Conservation (phyloP, 2,888 invertebrate species). For the Lepetodrilus schrolli region DNA sequence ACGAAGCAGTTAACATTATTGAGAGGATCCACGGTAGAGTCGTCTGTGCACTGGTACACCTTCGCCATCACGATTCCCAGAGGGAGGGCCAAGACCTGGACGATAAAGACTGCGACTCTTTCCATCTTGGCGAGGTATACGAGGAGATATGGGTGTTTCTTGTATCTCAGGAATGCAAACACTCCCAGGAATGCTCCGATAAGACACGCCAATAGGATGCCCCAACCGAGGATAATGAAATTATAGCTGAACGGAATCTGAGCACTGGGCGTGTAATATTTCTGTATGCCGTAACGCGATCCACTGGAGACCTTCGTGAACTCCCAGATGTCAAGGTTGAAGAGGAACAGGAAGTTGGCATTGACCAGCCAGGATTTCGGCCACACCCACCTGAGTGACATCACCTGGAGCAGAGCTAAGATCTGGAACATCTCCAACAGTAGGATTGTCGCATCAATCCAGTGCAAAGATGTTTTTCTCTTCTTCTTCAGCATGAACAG, state of each 20-base stretch:
- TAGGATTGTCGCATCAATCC: constrained; percentile 59
- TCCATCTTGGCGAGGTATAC: constrained; percentile 64
- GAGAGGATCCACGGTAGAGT: constrained; percentile 56
- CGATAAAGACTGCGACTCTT: constrained; percentile 50
- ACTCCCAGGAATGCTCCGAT: constrained; percentile 45
- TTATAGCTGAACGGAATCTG: constrained; percentile 54
- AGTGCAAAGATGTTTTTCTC: constrained; percentile 60
- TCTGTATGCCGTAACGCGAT: constrained; percentile 59
- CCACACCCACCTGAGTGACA: constrained; percentile 70
- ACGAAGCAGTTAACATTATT: constrained; percentile 59
- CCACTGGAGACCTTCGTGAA: constrained; percentile 59
- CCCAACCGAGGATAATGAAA: constrained; percentile 60
- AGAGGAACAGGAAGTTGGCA: constrained; percentile 59
- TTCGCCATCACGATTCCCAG: constrained; percentile 55
- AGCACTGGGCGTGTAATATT: constrained; percentile 56
- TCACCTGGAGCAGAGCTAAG: constrained; percentile 65
- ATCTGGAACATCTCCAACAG: constrained; percentile 65
- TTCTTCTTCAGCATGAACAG: constrained; percentile 43
- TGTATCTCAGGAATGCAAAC: constrained; percentile 50
- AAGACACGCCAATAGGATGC: constrained; percentile 41
- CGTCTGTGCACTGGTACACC: constrained; percentile 64
- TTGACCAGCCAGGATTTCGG: constrained; percentile 59
- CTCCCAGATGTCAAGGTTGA: constrained; percentile 71
- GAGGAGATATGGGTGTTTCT: constrained; percentile 55
- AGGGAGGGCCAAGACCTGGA: constrained; percentile 65